Percentiles rank a stretch among this genome's conserved stretches.
Evolutionary conservation across 2,888 invertebrate species (phyloP).

Genomic region (Esperia sulphurella): DNA sequence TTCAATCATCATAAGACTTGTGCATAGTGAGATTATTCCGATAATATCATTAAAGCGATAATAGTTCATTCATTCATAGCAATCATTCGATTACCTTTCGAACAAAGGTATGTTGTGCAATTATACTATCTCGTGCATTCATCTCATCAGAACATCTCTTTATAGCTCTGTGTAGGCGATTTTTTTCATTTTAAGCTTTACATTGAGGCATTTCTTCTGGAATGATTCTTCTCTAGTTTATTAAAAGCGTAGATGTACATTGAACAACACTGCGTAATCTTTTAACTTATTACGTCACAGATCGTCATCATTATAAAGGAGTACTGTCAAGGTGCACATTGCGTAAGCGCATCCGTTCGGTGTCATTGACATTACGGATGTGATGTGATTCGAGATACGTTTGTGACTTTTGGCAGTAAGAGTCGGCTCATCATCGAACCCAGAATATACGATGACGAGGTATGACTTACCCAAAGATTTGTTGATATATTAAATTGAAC

Average conservation of each 20-base stretch:
- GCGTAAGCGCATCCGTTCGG: conserved; percentile 64
- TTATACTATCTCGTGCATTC: conserved; percentile 64
- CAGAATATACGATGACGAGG: conserved; percentile 5
- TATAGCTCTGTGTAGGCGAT: conserved; percentile 2
- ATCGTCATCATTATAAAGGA: conserved; percentile 46
- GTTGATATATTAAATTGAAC: too few relatives aligned
- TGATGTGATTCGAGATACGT: conserved; percentile 41
- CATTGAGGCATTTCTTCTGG: background rate
- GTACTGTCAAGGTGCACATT: conserved; percentile 71
- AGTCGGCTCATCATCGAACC: conserved; percentile 9
- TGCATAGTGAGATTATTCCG: conserved; percentile 32
- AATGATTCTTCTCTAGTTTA: background rate
- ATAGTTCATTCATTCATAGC: conserved; percentile 54
- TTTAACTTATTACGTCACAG: conserved; percentile 44
- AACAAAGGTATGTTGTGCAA: conserved; percentile 72
- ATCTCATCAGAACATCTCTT: conserved; percentile 49
- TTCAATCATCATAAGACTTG: conserved; percentile 40
- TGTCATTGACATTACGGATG: conserved; percentile 73
- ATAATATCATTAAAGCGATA: conserved; percentile 49
- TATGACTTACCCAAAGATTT: conserved; percentile 9
- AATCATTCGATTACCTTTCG: conserved; percentile 44
- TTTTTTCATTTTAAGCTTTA: background rate
- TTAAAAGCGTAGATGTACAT: conserved; percentile 20
- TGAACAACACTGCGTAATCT: conserved; percentile 22
- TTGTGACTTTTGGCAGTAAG: conserved; percentile 48